Conservation (phyloP, 2,113 vertebrate species). For the Tonatia bakeri region DNA sequence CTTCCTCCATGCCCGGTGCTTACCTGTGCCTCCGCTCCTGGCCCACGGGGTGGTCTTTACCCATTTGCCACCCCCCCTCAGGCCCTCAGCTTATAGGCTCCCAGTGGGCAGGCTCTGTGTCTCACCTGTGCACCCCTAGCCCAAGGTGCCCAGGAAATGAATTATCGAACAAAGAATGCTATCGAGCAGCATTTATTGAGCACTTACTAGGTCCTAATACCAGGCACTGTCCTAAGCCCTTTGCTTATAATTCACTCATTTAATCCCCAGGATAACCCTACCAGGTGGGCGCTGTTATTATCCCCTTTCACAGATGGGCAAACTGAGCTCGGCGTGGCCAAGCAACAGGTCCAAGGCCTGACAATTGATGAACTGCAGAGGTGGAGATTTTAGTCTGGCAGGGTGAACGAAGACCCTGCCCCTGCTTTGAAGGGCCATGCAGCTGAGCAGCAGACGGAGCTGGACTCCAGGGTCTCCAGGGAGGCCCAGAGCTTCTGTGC, state of each 20-base stretch:
- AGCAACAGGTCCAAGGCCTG: not conserved
- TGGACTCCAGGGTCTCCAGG: not conserved
- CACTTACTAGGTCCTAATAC: not conserved
- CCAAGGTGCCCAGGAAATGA: not conserved
- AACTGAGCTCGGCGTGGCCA: not conserved
- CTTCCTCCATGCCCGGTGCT: fast-evolving
- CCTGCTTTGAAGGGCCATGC: not conserved
- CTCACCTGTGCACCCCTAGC: not conserved
- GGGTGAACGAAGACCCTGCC: not conserved
- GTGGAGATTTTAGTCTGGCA: not conserved
- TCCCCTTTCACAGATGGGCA: not conserved
- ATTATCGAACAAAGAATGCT: not conserved
- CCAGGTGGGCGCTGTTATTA: fast-evolving
- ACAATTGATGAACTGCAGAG: not conserved
- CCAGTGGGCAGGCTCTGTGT: fast-evolving
- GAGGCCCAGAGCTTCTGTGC: fast-evolving
- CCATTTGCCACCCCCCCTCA: not conserved
- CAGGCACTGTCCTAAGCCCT: not conserved
- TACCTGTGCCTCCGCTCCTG: not conserved
- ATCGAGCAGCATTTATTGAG: not conserved
- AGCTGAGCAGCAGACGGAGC: not conserved
- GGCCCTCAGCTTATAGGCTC: not conserved
- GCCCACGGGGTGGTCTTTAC: not conserved
- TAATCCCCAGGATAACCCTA: not conserved
- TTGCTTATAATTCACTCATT: not conserved